Base-by-base conservation (phyloP, 2,797 vertebrate genomes). In the Bucorvus abyssinicus region DNA sequence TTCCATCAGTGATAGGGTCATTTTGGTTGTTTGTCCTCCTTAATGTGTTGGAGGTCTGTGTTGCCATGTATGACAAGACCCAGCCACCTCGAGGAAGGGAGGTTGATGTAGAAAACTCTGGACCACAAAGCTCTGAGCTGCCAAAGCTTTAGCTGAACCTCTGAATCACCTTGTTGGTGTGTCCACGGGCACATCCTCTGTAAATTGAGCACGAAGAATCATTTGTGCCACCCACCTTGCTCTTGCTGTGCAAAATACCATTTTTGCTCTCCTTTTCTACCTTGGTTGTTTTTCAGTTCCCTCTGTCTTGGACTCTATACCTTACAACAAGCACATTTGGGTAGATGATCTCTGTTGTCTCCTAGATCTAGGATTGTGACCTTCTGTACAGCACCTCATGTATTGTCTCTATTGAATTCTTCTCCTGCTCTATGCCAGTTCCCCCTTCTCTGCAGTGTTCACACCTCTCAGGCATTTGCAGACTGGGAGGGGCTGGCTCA, bases 51-150 rank as follows among this genome's bases (percentile, higher is more conserved):
- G 2, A 81, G 12, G 7, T 45, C 63, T 67, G 19, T 47, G 26
- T 18, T 77, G 21, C 21, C 29, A 44, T 1, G 0, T 22, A 24
- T 10, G 17, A 8, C 2, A 2, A 83, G 14, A 77, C 6, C 5
- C 1, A 2, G 9, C 2, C 26, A 36, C 40, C 44, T 40, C 0
- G 0, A 7, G 9, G 24, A 69, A 69, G 9, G n/a, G 32, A 44
- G 21, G 27, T 2, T 88, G 76, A 20, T 24, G 17, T 65, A 29
- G 34, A 93, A 83, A 78, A 6, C 15, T 78, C 53, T 86, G 60
- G 10, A 83, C 17, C 40, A 36, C 19, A 61, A 76, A 85, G 7
- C 13, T 87, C 22, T 56, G 30, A 75, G 11, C 4, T 63, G 38
- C 29, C 8, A 23, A 75, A 81, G 17, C 20, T 32, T 74, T 52